phyloP scores from a whole-genome alignment of 2,797 vertebrate species.

The Acanthurus tractus region DNA sequence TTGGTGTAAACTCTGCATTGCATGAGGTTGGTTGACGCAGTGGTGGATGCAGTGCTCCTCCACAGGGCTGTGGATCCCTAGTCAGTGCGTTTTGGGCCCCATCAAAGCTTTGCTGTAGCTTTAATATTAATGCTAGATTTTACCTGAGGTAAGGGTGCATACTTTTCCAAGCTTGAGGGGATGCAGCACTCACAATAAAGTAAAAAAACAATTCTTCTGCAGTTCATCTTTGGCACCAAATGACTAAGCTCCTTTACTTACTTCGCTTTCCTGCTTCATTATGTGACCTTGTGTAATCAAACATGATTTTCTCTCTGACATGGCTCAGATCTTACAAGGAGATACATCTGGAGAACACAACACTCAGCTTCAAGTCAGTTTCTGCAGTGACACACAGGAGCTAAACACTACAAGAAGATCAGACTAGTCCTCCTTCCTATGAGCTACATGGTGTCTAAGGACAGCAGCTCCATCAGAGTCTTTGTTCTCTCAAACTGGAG shows the following conservation, averaged over 20 bases:
- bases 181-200: neutral
- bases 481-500: neutral
- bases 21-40: neutral
- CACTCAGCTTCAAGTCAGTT: neutral
- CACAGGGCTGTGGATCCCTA: neutral
- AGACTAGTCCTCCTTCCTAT: neutral
- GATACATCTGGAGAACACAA: neutral
- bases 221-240: neutral
- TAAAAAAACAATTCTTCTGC: neutral
- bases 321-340: slow-evolving; percentile 1
- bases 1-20: neutral
- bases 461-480: neutral
- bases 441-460: neutral
- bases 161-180: neutral
- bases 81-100: neutral
- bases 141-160: neutral
- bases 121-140: neutral
- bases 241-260: neutral
- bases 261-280: neutral
- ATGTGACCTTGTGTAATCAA: neutral
- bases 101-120: slow-evolving; percentile 4
- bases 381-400: neutral
- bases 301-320: neutral
- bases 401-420: neutral
- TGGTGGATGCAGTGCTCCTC: neutral